Evolutionary conservation across 2,888 invertebrate species (phyloP), one percentile per base, ranked within the genome.

Genomic region (Anthrax anthrax): DNA sequence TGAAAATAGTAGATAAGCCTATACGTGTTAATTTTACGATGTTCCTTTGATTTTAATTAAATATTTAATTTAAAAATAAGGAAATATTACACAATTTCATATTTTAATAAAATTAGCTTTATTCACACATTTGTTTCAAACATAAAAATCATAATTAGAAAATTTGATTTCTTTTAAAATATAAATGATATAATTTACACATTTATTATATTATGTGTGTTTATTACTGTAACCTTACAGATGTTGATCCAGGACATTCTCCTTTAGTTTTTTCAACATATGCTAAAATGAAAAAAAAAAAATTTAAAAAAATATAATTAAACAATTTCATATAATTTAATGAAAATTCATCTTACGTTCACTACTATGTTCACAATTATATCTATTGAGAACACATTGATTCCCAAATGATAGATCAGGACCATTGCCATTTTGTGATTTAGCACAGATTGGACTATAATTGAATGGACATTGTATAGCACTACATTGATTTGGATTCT

Each of bases 301-400:
- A 32, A 18, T 14, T 45, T 40, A 18, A 32, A 13, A 23, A 27
- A 18, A 19, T 40, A 40, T 19, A 32, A 18, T 27, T 17, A 19
- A 13, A 23, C 17, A 36, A 36, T n/a, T n/a, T n/a, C n/a, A n/a
- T n/a, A n/a, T n/a, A 18, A 18, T 44, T 39, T 32, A 32, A 18
- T 37, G 16, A 19, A 13, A 23, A 27, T 19, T 19, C 13, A 2
- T 49, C 60, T 61, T 57, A 67, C 67, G 60, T 51, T 61, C 61
- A 42, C 61, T 58, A 14, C 57, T 48, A 47, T 67, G 66, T 36
- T 63, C 63, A 49, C 67, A 67, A 49, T 67, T 67, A 55, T 62
- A 67, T 37, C 61, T 66, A 45, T 51, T 50, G 57, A 67, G 52
- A 12, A 66, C 66, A 43, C 67, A 67, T 3, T 54, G 47, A 43